These are phyloP conservation scores for Orius insidiosus DNA, from an alignment of 1,140 invertebrate genomes.

Conservation along the genomic window DNA sequence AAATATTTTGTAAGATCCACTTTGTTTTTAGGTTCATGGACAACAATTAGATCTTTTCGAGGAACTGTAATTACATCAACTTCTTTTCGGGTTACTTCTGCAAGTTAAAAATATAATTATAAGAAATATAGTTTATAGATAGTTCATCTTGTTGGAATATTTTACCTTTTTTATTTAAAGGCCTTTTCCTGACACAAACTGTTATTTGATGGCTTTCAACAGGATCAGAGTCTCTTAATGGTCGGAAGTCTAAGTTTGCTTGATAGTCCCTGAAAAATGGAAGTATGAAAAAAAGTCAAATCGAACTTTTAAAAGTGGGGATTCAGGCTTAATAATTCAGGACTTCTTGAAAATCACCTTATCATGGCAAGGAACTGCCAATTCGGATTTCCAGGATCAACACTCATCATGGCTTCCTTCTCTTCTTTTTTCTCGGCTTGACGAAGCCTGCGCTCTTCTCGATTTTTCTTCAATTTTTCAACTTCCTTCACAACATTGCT, in stretches of 20 bases:
- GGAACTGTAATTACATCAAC: slow-evolving; percentile 95
- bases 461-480: slow-evolving; percentile 85
- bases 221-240: slow-evolving; percentile 65
- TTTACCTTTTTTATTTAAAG: slow-evolving; percentile 89
- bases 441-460: slow-evolving; percentile 83
- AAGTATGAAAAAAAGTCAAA: too few relatives aligned
- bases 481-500: slow-evolving; percentile 91
- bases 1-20: slow-evolving; percentile 97
- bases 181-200: slow-evolving; percentile 93
- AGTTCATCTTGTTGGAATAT: too few relatives aligned
- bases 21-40: slow-evolving; percentile 96
- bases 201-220: slow-evolving; percentile 95
- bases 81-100: slow-evolving; percentile 40
- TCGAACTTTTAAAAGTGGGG: too few relatives aligned
- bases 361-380: slow-evolving; percentile 98
- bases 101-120: too few relatives aligned
- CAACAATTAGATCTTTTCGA: slow-evolving; percentile 82
- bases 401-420: slow-evolving; percentile 67
- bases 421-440: slow-evolving; percentile 86
- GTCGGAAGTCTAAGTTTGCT: slow-evolving; percentile 71
- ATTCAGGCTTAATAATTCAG: too few relatives aligned
- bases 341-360: too few relatives aligned
- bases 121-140: too few relatives aligned
- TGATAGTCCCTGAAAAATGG: too few relatives aligned
- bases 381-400: slow-evolving; percentile 90